Conservation (phyloP, 2,113 vertebrate genomes). For the Gobio gobio region DNA sequence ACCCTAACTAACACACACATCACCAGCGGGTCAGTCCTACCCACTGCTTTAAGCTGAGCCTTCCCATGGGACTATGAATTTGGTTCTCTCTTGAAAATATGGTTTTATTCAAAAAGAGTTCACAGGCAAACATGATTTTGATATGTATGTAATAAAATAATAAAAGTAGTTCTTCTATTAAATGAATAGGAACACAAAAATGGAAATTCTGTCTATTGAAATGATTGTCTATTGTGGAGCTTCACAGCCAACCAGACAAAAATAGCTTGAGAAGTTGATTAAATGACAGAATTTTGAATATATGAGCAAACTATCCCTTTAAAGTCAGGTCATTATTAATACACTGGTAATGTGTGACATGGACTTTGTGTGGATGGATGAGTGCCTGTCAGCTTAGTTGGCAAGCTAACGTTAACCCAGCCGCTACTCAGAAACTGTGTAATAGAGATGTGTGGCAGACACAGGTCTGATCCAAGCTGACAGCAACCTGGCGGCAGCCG, state of each 20-base stretch:
- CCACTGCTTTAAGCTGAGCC: constrained; percentile 40
- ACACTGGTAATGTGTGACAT: background rate
- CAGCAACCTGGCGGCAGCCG: constrained; percentile 60
- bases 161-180: background rate
- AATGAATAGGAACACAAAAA: background rate
- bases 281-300: background rate
- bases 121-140: background rate
- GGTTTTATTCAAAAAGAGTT: background rate
- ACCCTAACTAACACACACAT: constrained; percentile 67
- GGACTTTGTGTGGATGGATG: constrained; percentile 56
- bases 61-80: constrained; percentile 30
- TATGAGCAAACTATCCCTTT: background rate
- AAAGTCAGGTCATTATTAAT: background rate
- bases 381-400: constrained; percentile 52
- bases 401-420: constrained; percentile 55
- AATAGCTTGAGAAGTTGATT: background rate
- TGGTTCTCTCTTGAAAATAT: background rate
- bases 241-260: background rate
- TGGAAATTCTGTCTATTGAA: no score
- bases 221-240: background rate
- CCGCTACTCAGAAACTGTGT: constrained; percentile 30
- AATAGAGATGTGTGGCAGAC: constrained; percentile 58
- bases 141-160: background rate
- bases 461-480: constrained; percentile 60
- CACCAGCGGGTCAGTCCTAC: constrained; percentile 57